Percentiles rank a stretch among this genome's conserved stretches.
Evolutionary conservation across 1,140 invertebrate species (phyloP).

Genomic region (Scaptodrosophila lebanonensis): DNA sequence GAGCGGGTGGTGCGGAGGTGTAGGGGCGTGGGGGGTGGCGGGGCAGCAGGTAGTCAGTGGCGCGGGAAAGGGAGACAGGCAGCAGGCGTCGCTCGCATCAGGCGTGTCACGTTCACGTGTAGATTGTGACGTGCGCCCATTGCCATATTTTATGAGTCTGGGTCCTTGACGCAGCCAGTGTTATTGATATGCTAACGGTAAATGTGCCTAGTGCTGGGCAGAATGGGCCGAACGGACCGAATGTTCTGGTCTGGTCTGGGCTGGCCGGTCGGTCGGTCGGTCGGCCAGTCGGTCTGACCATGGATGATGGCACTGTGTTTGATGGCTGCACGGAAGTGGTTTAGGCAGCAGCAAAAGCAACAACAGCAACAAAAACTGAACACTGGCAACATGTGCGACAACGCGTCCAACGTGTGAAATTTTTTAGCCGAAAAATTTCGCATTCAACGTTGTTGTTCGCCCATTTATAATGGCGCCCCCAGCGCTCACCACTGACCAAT

Average conservation of each 20-base stretch:
- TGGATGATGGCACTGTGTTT: slow-evolving; percentile 54
- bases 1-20: neutral
- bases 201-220: slow-evolving; percentile 35
- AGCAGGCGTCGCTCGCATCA: slow-evolving; percentile 53
- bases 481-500: neutral
- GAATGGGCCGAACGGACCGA: no score
- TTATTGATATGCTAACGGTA: slow-evolving; percentile 75
- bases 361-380: neutral
- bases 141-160: slow-evolving; percentile 67
- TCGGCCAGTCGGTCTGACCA: no score
- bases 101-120: slow-evolving; percentile 43
- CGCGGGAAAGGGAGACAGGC: slow-evolving; percentile 5
- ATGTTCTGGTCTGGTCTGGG: neutral
- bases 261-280: no score
- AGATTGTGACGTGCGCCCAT: slow-evolving; percentile 61
- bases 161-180: slow-evolving; percentile 46
- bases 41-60: slow-evolving; percentile 4
- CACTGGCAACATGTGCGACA: slow-evolving; percentile 43
- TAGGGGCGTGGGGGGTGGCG: neutral
- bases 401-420: slow-evolving; percentile 66
- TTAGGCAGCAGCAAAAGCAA: slow-evolving; percentile 24
- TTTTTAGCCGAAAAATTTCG: slow-evolving; percentile 53
- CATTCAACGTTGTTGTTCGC: slow-evolving; percentile 9
- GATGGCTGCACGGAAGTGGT: slow-evolving; percentile 66
- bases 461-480: slow-evolving; percentile 43